A percentile compares a stretch with the other conserved stretches of the same genome.
These are phyloP conservation scores for Nematopogon swammerdamellus DNA, from an alignment of 2,888 invertebrate genomes.

Conservation along the genomic window DNA sequence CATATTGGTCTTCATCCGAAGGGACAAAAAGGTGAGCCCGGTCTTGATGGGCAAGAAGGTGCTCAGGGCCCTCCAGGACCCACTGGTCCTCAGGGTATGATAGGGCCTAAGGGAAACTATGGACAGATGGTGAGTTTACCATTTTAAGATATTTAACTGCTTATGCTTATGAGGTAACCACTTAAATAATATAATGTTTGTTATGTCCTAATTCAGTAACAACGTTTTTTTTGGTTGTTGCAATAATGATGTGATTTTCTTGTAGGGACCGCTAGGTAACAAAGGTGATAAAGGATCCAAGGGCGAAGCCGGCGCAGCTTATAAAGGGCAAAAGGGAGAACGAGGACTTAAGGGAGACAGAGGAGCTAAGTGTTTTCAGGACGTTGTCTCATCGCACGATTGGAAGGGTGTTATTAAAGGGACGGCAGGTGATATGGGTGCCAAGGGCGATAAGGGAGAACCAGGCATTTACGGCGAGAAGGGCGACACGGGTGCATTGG, in stretches of 20 bases:
- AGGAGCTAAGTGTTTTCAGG: constrained; percentile 36
- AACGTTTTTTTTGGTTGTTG: no score
- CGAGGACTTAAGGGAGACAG: constrained; percentile 53
- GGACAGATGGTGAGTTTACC: constrained; percentile 54
- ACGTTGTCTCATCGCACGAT: constrained; percentile 24
- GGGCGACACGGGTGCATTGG: constrained; percentile 68
- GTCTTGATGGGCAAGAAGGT: constrained; percentile 70
- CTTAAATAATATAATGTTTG: no score
- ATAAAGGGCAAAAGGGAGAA: constrained; percentile 61
- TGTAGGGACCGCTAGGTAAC: constrained; percentile 64
- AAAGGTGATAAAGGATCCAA: constrained; percentile 70
- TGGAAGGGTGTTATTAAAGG: constrained; percentile 39
- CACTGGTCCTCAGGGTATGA: constrained; percentile 55
- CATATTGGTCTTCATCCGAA: constrained; percentile 66
- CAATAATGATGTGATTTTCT: constrained; percentile 9
- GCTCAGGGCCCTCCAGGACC: constrained; percentile 62
- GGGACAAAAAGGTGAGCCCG: constrained; percentile 86
- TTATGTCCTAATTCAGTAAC: no score
- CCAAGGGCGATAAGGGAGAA: constrained; percentile 61
- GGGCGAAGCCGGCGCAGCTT: constrained; percentile 53
- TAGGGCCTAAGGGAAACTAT: constrained; percentile 59
- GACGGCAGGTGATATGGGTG: constrained; percentile 49
- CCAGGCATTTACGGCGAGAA: constrained; percentile 61
- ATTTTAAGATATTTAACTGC: no score
- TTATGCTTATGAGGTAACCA: no score